phyloP scores from a whole-genome alignment of 1,140 invertebrate genomes.

The Tetramorium parvispinum region DNA sequence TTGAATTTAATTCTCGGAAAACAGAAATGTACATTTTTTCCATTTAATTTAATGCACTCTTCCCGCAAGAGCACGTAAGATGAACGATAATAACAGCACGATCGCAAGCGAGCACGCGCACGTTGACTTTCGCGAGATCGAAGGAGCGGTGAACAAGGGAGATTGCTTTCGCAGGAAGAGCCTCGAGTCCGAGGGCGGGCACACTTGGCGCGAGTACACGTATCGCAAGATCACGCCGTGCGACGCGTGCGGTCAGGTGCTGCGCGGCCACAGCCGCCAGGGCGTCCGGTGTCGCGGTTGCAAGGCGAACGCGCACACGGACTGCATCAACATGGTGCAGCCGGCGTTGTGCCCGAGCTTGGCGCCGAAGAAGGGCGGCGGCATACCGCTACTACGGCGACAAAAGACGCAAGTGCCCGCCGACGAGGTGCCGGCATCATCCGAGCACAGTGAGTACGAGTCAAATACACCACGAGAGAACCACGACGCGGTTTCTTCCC shows the following conservation, averaged over 20 bases:
- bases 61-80: neutral
- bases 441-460: conserved; percentile 83
- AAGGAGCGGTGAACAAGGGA: neutral
- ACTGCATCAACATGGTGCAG: conserved; percentile 88
- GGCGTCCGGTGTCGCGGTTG: conserved; percentile 95
- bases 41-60: conserved; percentile 5
- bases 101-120: neutral
- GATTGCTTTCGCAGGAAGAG: conserved; percentile 88
- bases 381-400: conserved; percentile 92
- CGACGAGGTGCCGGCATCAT: conserved; percentile 75
- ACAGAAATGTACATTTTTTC: neutral
- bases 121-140: neutral
- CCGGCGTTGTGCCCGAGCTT: conserved; percentile 81
- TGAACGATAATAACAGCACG: neutral
- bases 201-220: conserved; percentile 96
- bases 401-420: conserved; percentile 89
- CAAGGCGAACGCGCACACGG: conserved; percentile 96
- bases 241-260: conserved; percentile 96
- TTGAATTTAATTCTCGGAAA: neutral
- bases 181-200: conserved; percentile 89
- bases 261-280: conserved; percentile 96
- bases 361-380: conserved; percentile 89
- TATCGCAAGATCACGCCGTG: conserved; percentile 98
- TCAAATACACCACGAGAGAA: neutral
- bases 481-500: neutral